Base-by-base conservation (phyloP, 2,113 vertebrate genomes). In the Pteruthius melanotis region DNA sequence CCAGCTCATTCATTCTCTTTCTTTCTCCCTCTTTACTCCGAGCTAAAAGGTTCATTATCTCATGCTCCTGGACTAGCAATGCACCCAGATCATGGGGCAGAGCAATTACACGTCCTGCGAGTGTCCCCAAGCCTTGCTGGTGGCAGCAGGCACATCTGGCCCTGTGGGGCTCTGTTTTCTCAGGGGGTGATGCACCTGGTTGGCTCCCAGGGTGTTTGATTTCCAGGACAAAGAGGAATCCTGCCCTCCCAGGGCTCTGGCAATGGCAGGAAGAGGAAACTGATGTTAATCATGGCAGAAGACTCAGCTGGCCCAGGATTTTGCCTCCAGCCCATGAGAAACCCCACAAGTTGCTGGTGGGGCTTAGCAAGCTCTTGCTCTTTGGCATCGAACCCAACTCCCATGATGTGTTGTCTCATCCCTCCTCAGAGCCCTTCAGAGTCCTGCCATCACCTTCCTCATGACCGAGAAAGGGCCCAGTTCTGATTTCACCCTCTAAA, bases 1-100 rank as follows among this genome's bases (percentile, higher is more conserved):
- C 74, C 64, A 33, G 47, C 90, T 92, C 96, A 68, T 93, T 93
- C 96, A 89, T 96, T 39, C 85, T 95, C 89, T 78, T 87, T 78
- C 79, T 72, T 65, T 69, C 69, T 39, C 40, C 53, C 49, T 86
- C 94, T 64, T 57, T 79, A 13, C 60, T 92, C 37, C 11, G 31
- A 47, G 77, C 79, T 87, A 80, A 94, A 78, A 91, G 81, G 80
- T 86, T 90, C 85, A 79, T 95, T 95, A 95, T 85, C 39, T 9
- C 65, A 7, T 56, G 61, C 60, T 75, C 1, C 2, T 64, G 70
- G 65, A 39, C 78, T 59, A 14, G 63, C 27, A 68, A 80, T 50
- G 72, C 49, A 59, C 70, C 60, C 68, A 6, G 22, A 39, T 8
- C 77, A 69, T 3, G 26, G 63, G 28, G 28, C 30, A 68, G 60